Evolutionary conservation across 1,140 invertebrate species (phyloP).

Genomic region (Drosophila sechellia): DNA sequence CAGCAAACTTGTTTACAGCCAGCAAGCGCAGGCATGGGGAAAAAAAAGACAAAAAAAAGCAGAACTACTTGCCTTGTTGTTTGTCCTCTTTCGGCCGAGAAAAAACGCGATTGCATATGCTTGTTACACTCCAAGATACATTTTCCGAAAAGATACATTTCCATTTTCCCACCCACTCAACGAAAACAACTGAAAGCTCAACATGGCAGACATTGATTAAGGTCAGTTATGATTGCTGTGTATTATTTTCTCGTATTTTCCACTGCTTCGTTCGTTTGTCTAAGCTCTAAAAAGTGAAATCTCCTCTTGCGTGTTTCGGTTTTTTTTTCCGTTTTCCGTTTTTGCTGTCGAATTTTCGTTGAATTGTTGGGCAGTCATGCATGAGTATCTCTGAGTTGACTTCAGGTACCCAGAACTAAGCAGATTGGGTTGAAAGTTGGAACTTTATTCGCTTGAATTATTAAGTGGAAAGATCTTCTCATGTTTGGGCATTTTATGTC

Average conservation of each 20-base stretch:
- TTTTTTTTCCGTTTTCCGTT: conserved; percentile 9
- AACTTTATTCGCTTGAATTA: conserved; percentile 48
- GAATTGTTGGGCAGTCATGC: conserved; percentile 40
- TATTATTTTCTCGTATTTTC: conserved; percentile 37
- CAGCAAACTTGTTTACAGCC: conserved; percentile 73
- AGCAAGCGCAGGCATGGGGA: neutral
- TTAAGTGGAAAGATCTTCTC: conserved; percentile 33
- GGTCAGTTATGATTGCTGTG: conserved; percentile 70
- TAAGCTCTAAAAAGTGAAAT: conserved; percentile 68
- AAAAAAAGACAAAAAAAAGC: neutral
- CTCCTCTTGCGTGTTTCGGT: conserved; percentile 37
- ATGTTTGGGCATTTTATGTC: conserved; percentile 37
- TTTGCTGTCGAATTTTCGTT: conserved; percentile 1
- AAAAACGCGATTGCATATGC: conserved; percentile 59
- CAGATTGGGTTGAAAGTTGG: conserved; percentile 35
- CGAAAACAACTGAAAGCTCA: conserved; percentile 35
- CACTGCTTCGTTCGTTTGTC: conserved; percentile 14
- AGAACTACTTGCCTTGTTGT: conserved; percentile 24
- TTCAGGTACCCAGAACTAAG: conserved; percentile 42
- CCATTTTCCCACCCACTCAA: conserved; percentile 48
- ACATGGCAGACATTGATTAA: conserved; percentile 68
- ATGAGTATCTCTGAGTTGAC: conserved; percentile 18
- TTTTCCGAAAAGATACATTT: conserved; percentile 32
- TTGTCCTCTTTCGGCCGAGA: conserved; percentile 38
- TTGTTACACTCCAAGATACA: conserved; percentile 55